Conservation (phyloP, 2,113 vertebrate genomes). For the Ivindomyrus marchei region DNA sequence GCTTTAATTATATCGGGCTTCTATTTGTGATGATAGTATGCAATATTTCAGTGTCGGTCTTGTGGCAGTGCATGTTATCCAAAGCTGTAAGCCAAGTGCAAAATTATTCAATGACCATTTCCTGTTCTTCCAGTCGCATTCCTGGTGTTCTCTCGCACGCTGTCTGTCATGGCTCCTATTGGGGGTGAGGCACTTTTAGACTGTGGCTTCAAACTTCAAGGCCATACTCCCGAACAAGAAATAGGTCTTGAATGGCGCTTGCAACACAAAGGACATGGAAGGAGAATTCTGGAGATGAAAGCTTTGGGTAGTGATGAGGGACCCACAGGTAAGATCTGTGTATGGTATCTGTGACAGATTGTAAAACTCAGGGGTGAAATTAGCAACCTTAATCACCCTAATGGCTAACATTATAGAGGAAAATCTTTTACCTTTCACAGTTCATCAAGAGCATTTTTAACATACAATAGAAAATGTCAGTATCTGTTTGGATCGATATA, state of each 20-base stretch:
- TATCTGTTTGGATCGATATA: neutral
- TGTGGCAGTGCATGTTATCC: neutral
- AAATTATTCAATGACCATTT: neutral
- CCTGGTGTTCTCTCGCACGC: conserved; percentile 59
- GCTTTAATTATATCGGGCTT: neutral
- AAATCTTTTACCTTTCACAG: neutral
- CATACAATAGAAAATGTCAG: neutral
- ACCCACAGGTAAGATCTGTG: conserved; percentile 29
- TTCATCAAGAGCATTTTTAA: neutral
- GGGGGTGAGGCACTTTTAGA: conserved; percentile 54
- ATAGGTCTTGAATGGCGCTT: conserved; percentile 65
- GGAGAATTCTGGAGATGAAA: conserved; percentile 53
- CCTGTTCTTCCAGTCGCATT: conserved; percentile 62
- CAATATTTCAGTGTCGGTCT: neutral
- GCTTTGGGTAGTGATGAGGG: conserved; percentile 36
- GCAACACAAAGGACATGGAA: conserved; percentile 67
- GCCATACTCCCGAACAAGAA: conserved; percentile 34
- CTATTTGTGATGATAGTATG: neutral
- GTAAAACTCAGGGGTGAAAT: neutral
- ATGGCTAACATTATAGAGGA: neutral
- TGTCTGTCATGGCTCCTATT: conserved; percentile 44
- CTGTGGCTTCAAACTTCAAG: conserved; percentile 65
- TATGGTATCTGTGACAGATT: neutral
- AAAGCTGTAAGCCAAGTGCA: neutral
- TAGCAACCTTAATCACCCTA: neutral